phyloP scores from a whole-genome alignment of 2,888 invertebrate genomes.

The Panzeria rudis region DNA sequence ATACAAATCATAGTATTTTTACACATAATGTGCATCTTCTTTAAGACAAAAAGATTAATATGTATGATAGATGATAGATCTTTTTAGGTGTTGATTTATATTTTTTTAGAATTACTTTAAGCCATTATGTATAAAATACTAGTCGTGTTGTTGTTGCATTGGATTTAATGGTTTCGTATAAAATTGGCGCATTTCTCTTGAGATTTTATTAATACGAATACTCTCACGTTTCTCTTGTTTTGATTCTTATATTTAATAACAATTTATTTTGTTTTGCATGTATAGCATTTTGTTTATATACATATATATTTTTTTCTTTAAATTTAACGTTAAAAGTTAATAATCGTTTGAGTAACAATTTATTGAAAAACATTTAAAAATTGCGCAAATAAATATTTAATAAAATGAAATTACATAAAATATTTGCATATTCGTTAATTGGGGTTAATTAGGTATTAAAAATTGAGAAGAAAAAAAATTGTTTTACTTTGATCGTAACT shows the following conservation, averaged over 20 bases:
- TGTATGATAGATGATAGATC: not conserved
- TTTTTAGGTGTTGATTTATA: no score
- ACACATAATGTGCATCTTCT: conserved; percentile 35
- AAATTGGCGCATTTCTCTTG: conserved; percentile 50
- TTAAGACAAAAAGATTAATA: conserved; percentile 1
- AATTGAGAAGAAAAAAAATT: conserved; percentile 56
- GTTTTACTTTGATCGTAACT: conserved; percentile 48
- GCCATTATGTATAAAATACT: conserved; percentile 45
- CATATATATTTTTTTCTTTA: conserved; percentile 18
- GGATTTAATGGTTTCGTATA: not conserved
- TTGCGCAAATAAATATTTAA: conserved; percentile 48
- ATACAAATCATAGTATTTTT: conserved; percentile 26
- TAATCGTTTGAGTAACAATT: conserved; percentile 53
- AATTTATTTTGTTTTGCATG: conserved; percentile 46
- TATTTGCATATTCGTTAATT: conserved; percentile 63
- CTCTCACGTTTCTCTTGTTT: conserved; percentile 43
- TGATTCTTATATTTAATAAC: conserved; percentile 41
- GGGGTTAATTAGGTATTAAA: conserved; percentile 50
- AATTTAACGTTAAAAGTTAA: conserved; percentile 54
- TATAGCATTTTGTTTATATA: not conserved
- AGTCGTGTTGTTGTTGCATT: not conserved
- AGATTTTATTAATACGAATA: conserved; percentile 5
- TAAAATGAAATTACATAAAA: conserved; percentile 19
- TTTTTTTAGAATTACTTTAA: not conserved
- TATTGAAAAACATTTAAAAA: conserved; percentile 46